phyloP scores from a whole-genome alignment of 2,888 invertebrate species.

The Ophonus ardosiacus region DNA sequence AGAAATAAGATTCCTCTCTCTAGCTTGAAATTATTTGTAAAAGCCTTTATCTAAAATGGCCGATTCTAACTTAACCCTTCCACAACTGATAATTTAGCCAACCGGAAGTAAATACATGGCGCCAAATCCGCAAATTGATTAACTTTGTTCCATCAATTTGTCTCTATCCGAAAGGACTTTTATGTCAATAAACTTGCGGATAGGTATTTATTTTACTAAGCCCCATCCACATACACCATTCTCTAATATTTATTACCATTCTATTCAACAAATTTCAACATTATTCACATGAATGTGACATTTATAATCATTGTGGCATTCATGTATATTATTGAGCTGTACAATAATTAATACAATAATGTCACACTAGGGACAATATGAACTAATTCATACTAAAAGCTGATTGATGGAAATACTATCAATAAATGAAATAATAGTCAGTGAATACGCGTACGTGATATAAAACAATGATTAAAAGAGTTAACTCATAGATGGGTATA shows the following conservation, averaged over 20 bases:
- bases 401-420: too few relatives aligned
- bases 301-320: neutral
- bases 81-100: constrained; percentile 13
- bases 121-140: constrained; percentile 38
- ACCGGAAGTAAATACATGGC: constrained; percentile 36
- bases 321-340: neutral
- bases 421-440: too few relatives aligned
- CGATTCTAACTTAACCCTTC: neutral
- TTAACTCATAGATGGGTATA: too few relatives aligned
- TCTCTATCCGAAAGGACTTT: constrained; percentile 5
- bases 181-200: neutral
- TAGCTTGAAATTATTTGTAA: neutral
- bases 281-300: neutral
- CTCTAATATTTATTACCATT: neutral
- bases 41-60: constrained; percentile 45
- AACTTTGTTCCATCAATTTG: constrained; percentile 30
- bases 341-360: neutral
- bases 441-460: too few relatives aligned
- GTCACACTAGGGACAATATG: neutral
- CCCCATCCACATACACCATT: neutral
- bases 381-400: neutral
- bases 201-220: neutral
- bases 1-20: constrained; percentile 3
- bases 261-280: neutral
- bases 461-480: too few relatives aligned